Conservation (phyloP, 2,797 vertebrate genomes). For the Falco peregrinus region DNA sequence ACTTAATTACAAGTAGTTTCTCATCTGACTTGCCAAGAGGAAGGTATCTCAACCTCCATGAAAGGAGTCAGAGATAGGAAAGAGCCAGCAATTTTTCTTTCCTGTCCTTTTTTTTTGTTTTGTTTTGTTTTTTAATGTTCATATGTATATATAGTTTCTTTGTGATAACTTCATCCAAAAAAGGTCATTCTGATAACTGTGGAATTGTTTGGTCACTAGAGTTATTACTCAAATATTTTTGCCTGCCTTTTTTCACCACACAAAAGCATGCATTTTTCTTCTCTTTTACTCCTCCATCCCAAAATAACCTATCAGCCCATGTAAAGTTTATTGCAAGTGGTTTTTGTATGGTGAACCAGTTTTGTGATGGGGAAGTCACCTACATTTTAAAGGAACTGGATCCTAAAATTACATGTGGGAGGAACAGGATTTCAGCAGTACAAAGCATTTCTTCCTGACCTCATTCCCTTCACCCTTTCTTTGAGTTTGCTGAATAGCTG, state of each 20-base stretch:
- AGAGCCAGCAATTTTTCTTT: background rate
- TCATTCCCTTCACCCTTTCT: background rate
- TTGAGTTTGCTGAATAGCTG: background rate
- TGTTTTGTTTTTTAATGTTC: background rate
- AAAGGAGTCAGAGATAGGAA: background rate
- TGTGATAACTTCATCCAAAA: background rate
- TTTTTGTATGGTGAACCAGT: background rate
- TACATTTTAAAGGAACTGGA: background rate
- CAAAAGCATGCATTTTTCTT: background rate
- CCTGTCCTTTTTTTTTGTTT: background rate
- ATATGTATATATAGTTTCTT: background rate
- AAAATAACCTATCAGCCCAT: background rate
- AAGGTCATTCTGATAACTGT: background rate
- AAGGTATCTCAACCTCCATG: background rate
- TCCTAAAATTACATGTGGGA: background rate
- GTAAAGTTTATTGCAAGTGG: background rate
- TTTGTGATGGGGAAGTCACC: background rate
- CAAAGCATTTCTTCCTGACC: background rate
- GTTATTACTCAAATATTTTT: background rate
- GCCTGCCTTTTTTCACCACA: background rate
- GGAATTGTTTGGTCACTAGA: background rate
- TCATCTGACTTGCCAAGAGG: background rate
- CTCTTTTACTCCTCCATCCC: background rate
- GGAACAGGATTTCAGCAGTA: background rate
- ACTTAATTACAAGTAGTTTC: slow-evolving; percentile 18